Conservation (phyloP, 2,888 invertebrate species). For the Morpho helenor region DNA sequence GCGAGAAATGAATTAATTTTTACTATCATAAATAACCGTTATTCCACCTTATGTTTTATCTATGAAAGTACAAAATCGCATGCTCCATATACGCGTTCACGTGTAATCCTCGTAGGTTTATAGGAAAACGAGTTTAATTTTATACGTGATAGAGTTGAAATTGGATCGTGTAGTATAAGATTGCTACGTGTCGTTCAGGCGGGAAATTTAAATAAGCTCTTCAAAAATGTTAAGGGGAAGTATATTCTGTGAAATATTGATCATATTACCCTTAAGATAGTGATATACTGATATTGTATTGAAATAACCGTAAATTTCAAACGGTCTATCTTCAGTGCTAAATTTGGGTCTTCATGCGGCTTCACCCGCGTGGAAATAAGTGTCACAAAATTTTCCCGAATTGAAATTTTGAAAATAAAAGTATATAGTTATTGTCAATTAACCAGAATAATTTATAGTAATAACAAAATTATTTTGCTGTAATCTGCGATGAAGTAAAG, state of each 20-base stretch:
- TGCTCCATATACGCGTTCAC: background rate
- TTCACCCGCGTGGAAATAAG: too few species aligned
- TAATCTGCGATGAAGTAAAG: too few species aligned
- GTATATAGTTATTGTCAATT: too few species aligned
- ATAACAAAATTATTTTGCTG: too few species aligned
- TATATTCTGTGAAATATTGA: background rate
- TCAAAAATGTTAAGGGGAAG: constrained; percentile 42
- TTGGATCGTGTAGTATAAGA: constrained; percentile 31
- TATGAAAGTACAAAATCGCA: constrained; percentile 10
- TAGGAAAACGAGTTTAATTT: background rate
- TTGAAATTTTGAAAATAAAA: too few species aligned
- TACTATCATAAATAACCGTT: constrained; percentile 1
- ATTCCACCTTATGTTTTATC: constrained; percentile 6
- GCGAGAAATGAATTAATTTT: background rate
- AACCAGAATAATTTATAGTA: too few species aligned
- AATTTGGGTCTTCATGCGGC: too few species aligned
- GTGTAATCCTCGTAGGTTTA: background rate
- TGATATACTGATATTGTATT: too few species aligned
- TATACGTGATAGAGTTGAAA: constrained; percentile 33
- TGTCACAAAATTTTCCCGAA: too few species aligned
- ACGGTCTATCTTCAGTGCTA: too few species aligned
- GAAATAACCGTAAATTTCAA: too few species aligned
- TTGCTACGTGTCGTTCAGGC: constrained; percentile 38
- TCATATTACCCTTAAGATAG: too few species aligned
- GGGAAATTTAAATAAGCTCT: constrained; percentile 57